Percentiles rank a stretch among this genome's conserved stretches.
phyloP scores from a whole-genome alignment of 2,888 invertebrate species.

The Cantharis nigra region DNA sequence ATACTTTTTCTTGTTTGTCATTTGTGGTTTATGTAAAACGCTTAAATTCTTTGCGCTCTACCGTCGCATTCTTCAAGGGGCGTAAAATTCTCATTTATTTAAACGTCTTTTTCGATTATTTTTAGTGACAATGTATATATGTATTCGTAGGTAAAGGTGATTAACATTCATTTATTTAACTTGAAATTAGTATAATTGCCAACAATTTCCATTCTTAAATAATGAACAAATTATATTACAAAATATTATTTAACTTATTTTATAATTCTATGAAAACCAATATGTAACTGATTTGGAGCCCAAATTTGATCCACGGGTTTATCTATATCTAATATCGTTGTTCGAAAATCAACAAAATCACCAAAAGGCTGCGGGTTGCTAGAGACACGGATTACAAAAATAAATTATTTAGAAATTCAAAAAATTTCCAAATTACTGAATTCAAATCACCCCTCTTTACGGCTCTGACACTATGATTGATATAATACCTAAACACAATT shows the following conservation, averaged over 20 bases:
- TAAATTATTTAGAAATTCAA: no score
- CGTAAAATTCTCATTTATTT: constrained; percentile 32
- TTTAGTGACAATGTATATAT: constrained; percentile 16
- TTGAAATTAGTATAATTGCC: constrained; percentile 10
- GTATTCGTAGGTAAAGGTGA: not conserved
- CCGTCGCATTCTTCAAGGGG: constrained; percentile 33
- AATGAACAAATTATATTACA: not conserved
- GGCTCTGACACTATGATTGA: no score
- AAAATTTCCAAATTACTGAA: no score
- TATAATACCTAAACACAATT: no score
- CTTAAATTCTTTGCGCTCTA: constrained; percentile 32
- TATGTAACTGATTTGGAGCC: no score
- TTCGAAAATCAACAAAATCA: no score
- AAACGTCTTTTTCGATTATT: not conserved
- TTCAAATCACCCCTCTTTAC: no score
- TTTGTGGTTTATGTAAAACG: constrained; percentile 29
- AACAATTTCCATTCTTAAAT: not conserved
- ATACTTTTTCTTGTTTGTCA: constrained; percentile 23
- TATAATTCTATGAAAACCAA: not conserved
- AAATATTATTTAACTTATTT: not conserved
- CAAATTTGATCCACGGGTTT: no score
- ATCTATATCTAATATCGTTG: no score
- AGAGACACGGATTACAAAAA: no score
- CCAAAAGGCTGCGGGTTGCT: no score
- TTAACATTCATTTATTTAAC: constrained; percentile 7